Conservation (phyloP, 2,888 invertebrate species). For the Plagiodera versicolora region DNA sequence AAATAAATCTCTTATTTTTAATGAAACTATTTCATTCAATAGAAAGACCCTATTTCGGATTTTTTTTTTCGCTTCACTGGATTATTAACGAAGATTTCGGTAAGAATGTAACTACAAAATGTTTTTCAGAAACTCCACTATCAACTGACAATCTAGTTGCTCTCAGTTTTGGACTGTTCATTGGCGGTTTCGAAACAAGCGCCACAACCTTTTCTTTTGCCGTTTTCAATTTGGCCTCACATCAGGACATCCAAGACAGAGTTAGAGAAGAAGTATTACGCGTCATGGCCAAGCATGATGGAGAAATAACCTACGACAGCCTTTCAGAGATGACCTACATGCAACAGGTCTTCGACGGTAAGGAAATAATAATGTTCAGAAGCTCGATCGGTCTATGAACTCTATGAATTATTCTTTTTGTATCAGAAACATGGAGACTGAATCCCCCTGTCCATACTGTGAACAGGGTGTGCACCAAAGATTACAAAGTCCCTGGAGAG, state of each 20-base stretch:
- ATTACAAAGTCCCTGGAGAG: constrained; percentile 44
- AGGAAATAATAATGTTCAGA: too few relatives aligned
- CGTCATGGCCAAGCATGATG: not conserved
- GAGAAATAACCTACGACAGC: constrained; percentile 2
- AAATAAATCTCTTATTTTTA: too few relatives aligned
- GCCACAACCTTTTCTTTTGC: constrained; percentile 6
- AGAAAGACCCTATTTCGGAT: too few relatives aligned
- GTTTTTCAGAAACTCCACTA: not conserved
- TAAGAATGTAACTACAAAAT: too few relatives aligned
- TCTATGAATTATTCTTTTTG: constrained; percentile 1
- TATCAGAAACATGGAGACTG: constrained; percentile 50
- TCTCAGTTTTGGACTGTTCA: constrained; percentile 11
- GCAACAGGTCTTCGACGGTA: constrained; percentile 10
- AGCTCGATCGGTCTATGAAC: too few relatives aligned
- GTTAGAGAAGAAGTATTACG: not conserved
- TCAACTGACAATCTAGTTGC: constrained; percentile 6
- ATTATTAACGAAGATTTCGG: not conserved
- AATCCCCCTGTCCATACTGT: constrained; percentile 44
- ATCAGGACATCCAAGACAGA: constrained; percentile 5
- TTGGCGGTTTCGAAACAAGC: constrained; percentile 10
- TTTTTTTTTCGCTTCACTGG: too few relatives aligned
- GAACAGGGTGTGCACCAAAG: constrained; percentile 34
- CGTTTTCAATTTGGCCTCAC: not conserved
- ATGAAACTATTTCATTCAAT: too few relatives aligned
- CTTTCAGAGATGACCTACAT: constrained; percentile 8